A percentile compares a stretch with the other conserved stretches of the same genome.
Evolutionary conservation across 2,888 invertebrate genomes (phyloP).

Genomic region (Cheilosia vernalis): DNA sequence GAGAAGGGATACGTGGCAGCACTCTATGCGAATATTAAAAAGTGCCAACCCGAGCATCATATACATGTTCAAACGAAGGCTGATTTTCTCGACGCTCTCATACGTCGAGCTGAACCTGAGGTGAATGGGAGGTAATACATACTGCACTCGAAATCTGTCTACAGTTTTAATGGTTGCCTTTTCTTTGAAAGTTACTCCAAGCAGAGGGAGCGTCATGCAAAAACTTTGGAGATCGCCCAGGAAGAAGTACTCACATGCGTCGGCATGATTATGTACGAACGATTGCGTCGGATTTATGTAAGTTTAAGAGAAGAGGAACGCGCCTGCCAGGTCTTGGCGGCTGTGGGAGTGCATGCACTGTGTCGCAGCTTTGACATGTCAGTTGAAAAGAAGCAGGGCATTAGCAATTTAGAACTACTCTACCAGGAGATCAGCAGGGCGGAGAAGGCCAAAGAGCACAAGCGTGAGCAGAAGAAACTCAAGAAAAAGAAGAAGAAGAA

Average conservation of each 20-base stretch:
- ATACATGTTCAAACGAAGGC: constrained; percentile 94
- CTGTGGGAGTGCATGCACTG: constrained; percentile 93
- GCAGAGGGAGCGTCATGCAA: constrained; percentile 95
- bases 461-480: constrained; percentile 94
- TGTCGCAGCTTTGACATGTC: constrained; percentile 95
- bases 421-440: constrained; percentile 95
- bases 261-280: constrained; percentile 96
- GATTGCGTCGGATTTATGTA: constrained; percentile 93
- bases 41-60: constrained; percentile 91
- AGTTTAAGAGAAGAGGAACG: constrained; percentile 95
- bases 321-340: constrained; percentile 96
- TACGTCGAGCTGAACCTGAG: constrained; percentile 95
- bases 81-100: constrained; percentile 94
- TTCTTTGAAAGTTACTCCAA: constrained; percentile 84
- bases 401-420: constrained; percentile 93
- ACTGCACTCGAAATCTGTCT: background rate
- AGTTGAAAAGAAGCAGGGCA: constrained; percentile 94
- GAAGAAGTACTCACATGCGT: constrained; percentile 97
- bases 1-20: constrained; percentile 95
- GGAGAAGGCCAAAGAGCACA: constrained; percentile 92
- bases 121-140: constrained; percentile 89
- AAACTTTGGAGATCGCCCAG: constrained; percentile 98
- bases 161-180: constrained; percentile 32
- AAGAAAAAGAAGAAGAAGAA: constrained; percentile 90
- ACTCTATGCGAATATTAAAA: constrained; percentile 93